phyloP scores from a whole-genome alignment of 2,113 vertebrate genomes.

The Leptobrachium leishanense region DNA sequence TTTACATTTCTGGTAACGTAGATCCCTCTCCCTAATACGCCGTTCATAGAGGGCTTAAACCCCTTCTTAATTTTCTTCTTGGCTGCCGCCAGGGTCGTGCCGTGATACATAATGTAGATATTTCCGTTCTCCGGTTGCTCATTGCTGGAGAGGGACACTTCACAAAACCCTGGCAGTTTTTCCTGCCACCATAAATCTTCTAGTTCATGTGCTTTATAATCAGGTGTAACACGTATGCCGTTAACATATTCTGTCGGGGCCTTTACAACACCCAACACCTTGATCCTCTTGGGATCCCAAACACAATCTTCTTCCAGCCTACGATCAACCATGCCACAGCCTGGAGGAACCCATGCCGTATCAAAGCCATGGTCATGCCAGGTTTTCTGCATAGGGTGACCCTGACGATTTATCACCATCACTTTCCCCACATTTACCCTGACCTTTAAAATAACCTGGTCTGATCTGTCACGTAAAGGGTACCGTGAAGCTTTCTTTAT shows the following conservation, averaged over 20 bases:
- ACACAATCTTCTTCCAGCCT: slow-evolving; percentile 32
- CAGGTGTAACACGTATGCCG: too few relatives aligned
- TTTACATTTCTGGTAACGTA: slow-evolving; percentile 10
- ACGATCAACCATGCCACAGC: slow-evolving; percentile 16
- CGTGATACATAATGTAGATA: not conserved
- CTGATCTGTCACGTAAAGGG: not conserved
- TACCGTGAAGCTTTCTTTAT: slow-evolving; percentile 9
- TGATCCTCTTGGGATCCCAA: slow-evolving; percentile 39
- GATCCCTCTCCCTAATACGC: slow-evolving; percentile 21
- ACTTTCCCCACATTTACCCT: slow-evolving; percentile 34
- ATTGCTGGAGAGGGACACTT: too few relatives aligned
- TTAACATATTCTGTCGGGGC: not conserved
- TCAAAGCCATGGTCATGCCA: slow-evolving; percentile 43
- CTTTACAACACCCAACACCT: slow-evolving; percentile 4
- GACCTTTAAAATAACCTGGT: slow-evolving; percentile 32
- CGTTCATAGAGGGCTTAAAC: not conserved
- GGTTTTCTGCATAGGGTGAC: slow-evolving; percentile 18
- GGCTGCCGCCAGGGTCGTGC: not conserved
- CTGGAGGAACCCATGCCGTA: slow-evolving; percentile 34
- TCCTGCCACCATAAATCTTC: not conserved
- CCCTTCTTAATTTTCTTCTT: slow-evolving; percentile 1
- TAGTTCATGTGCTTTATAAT: too few relatives aligned
- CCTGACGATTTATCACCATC: slow-evolving; percentile 11
- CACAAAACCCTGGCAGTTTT: too few relatives aligned
- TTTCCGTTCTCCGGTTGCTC: too few relatives aligned